These are phyloP conservation scores for Morus bassanus DNA, from an alignment of 2,797 vertebrate genomes.

Conservation along the genomic window DNA sequence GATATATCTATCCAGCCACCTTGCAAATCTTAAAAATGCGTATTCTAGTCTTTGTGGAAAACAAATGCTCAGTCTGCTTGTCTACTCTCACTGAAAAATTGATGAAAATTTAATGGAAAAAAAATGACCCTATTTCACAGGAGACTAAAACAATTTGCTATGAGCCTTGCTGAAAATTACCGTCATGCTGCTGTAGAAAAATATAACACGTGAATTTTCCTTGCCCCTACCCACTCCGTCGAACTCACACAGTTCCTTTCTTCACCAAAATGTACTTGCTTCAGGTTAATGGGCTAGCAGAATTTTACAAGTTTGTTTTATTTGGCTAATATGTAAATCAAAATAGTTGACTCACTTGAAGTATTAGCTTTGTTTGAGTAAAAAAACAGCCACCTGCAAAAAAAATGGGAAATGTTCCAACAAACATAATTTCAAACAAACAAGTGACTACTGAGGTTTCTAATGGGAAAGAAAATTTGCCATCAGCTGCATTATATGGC, in stretches of 20 bases:
- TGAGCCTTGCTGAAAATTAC: background rate
- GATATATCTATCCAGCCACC: background rate
- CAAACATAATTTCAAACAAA: background rate
- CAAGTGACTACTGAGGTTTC: background rate
- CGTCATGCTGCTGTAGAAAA: background rate
- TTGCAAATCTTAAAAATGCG: background rate
- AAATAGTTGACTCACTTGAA: background rate
- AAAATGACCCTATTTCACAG: background rate
- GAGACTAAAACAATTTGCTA: background rate
- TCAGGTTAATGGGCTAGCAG: background rate
- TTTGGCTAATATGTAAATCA: background rate
- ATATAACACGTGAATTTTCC: background rate
- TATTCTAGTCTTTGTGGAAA: background rate
- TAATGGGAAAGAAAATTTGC: background rate
- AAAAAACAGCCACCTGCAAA: background rate
- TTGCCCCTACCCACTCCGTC: background rate
- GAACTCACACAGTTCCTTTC: fast-evolving
- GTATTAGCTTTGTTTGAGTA: background rate
- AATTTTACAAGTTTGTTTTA: background rate
- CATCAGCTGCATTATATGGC: background rate
- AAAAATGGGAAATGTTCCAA: background rate
- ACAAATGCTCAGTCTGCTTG: background rate
- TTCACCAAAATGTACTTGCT: background rate
- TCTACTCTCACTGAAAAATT: background rate
- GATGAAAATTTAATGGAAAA: background rate